These are phyloP conservation scores for Channa maculata DNA, from an alignment of 2,113 vertebrate genomes.

Conservation along the genomic window DNA sequence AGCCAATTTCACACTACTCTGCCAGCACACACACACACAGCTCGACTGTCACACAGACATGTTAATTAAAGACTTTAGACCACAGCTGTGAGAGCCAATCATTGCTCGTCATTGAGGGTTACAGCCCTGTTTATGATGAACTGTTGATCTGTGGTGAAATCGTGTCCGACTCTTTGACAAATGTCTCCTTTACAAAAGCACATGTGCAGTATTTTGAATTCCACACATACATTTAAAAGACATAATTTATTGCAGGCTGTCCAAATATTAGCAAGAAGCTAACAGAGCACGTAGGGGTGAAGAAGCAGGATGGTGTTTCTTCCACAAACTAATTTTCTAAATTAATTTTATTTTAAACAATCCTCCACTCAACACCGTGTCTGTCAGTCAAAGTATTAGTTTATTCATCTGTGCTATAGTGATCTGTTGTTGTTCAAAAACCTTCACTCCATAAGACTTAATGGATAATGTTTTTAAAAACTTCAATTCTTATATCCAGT, in stretches of 20 bases:
- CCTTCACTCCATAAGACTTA: no score
- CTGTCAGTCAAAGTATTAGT: no score
- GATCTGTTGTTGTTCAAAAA: no score
- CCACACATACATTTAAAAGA: not conserved
- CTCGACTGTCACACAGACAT: slow-evolving; percentile 56
- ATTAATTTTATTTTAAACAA: no score
- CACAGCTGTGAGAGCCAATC: slow-evolving; percentile 33
- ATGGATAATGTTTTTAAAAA: no score
- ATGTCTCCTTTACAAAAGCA: no score
- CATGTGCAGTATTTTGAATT: not conserved
- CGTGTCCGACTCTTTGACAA: not conserved
- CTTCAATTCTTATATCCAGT: no score
- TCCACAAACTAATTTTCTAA: no score
- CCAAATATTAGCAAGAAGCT: not conserved
- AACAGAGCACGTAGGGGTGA: not conserved
- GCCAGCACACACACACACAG: slow-evolving; percentile 75
- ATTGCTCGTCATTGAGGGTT: slow-evolving; percentile 6
- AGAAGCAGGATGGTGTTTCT: not conserved
- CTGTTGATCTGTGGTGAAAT: slow-evolving; percentile 7
- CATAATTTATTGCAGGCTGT: not conserved
- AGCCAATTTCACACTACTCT: slow-evolving; percentile 81
- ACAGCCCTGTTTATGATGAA: slow-evolving; percentile 19
- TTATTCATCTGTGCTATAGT: no score
- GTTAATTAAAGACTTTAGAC: slow-evolving; percentile 64
- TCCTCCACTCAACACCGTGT: no score